Evolutionary conservation across 2,113 vertebrate genomes (phyloP).

Genomic region (Platichthys flesus): DNA sequence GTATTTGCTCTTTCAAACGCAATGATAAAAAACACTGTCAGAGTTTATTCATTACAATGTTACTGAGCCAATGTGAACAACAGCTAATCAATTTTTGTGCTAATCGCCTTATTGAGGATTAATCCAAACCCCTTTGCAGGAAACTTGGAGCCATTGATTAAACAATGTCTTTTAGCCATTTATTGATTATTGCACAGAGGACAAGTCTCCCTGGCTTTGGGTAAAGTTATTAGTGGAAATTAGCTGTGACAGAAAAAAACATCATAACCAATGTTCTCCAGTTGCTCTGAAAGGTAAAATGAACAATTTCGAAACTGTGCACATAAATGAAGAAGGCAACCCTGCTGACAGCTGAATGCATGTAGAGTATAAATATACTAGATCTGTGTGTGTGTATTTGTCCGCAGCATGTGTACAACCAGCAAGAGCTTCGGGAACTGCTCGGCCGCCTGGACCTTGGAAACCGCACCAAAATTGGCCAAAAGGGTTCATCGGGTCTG

Average conservation of each 20-base stretch:
- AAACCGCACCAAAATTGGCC: conserved; percentile 93
- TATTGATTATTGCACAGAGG: not conserved
- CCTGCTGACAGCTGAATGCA: not conserved
- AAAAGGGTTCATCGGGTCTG: conserved; percentile 93
- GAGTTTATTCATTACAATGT: not conserved
- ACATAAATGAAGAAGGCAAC: not conserved
- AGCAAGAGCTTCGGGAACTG: conserved; percentile 93
- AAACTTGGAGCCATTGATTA: conserved; percentile 9
- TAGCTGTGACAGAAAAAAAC: not conserved
- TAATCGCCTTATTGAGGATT: conserved; percentile 11
- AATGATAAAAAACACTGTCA: too few relatives aligned
- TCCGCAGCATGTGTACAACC: conserved; percentile 92
- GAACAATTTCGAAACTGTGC: not conserved
- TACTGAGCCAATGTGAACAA: not conserved
- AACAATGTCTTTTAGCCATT: conserved; percentile 1
- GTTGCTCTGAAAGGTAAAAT: not conserved
- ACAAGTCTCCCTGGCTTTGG: not conserved
- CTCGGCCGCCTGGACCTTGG: conserved; percentile 94
- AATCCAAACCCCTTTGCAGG: not conserved
- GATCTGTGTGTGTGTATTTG: conserved; percentile 2
- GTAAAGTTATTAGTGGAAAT: not conserved
- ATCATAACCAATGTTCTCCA: not conserved
- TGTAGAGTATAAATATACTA: not conserved
- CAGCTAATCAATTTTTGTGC: conserved; percentile 14
- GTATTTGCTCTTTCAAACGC: not conserved